Conservation (phyloP, 2,888 invertebrate genomes). For the Synanthedon vespiformis region DNA sequence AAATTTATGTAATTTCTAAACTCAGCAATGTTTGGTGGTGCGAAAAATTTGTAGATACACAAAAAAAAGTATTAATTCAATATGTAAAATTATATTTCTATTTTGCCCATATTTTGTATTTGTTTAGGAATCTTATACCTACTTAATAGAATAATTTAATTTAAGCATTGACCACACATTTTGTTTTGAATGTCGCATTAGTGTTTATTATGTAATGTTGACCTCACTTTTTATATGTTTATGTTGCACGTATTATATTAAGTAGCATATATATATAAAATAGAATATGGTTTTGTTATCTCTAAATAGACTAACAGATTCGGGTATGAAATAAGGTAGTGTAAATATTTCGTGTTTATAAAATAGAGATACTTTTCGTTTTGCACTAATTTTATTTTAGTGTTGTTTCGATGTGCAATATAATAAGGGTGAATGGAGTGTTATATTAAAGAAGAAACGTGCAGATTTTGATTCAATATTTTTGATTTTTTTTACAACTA, state of each 20-base stretch:
- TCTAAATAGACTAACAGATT: neutral
- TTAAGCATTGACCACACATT: too few relatives aligned
- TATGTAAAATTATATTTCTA: neutral
- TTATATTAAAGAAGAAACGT: too few relatives aligned
- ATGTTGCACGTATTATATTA: neutral
- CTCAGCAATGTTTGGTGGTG: neutral
- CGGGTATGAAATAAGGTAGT: slow-evolving; percentile 6
- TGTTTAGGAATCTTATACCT: too few relatives aligned
- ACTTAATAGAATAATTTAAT: too few relatives aligned
- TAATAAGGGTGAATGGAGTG: slow-evolving; percentile 15
- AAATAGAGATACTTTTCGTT: slow-evolving; percentile 9
- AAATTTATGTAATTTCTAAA: neutral
- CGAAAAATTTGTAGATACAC: neutral
- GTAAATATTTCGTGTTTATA: neutral
- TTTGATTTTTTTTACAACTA: too few relatives aligned
- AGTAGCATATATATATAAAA: slow-evolving; percentile 17
- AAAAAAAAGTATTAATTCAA: neutral
- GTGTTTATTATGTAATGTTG: slow-evolving; percentile 2
- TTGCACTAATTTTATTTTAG: slow-evolving; percentile 15
- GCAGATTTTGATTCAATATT: too few relatives aligned
- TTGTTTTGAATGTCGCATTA: too few relatives aligned
- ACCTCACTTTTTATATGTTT: slow-evolving; percentile 24
- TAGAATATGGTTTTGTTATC: slow-evolving; percentile 9
- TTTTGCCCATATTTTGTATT: too few relatives aligned
- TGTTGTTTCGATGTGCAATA: slow-evolving; percentile 31